A percentile compares a stretch with the other conserved stretches of the same genome.
These are phyloP conservation scores for Ranitomeya variabilis DNA, from an alignment of 2,113 vertebrate genomes.

Conservation along the genomic window DNA sequence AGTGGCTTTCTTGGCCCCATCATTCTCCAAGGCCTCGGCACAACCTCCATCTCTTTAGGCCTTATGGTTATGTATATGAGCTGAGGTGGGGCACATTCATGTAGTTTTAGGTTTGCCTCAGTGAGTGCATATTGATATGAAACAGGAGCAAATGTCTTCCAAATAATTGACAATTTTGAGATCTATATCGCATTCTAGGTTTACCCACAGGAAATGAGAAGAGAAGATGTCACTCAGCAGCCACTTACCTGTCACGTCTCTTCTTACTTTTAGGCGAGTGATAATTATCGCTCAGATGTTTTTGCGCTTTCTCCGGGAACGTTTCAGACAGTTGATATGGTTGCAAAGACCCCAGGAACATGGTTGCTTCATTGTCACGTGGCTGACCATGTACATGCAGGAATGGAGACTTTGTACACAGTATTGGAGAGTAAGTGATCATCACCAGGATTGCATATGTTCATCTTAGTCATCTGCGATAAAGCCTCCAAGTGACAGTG, in stretches of 20 bases:
- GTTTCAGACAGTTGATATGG: conserved; percentile 84
- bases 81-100: not conserved
- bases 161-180: not conserved
- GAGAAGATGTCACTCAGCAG: not conserved
- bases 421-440: conserved; percentile 68
- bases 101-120: not conserved
- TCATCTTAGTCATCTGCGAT: too few relatives aligned
- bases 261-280: conserved; percentile 59
- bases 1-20: not conserved
- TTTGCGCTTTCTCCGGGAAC: conserved; percentile 91
- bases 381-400: conserved; percentile 79
- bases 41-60: not conserved
- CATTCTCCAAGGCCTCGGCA: not conserved
- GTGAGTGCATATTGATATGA: not conserved
- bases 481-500: too few relatives aligned
- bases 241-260: not conserved
- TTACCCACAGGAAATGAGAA: not conserved
- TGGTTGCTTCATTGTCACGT: conserved; percentile 88
- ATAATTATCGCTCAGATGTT: conserved; percentile 79
- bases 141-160: not conserved
- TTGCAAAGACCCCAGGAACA: conserved; percentile 70
- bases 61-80: not conserved
- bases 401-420: conserved; percentile 81
- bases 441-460: too few relatives aligned
- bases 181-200: not conserved